These are phyloP conservation scores for Spialia ferax DNA, from an alignment of 2,888 invertebrate species.

Conservation along the genomic window DNA sequence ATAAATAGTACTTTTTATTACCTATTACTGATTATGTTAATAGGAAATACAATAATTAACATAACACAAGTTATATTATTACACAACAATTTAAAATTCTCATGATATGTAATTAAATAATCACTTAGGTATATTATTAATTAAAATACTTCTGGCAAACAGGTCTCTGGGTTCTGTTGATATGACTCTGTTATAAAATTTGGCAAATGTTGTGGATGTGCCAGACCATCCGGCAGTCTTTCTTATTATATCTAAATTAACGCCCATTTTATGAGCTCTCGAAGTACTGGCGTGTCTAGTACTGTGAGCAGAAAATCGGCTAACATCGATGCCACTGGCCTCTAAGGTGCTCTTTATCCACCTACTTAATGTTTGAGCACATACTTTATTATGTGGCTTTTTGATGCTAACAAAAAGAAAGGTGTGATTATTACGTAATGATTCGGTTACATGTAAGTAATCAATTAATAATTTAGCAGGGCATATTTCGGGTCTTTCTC, in stretches of 20 bases:
- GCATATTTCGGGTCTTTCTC: constrained; percentile 34
- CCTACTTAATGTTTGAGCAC: constrained; percentile 41
- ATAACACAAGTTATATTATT: background rate
- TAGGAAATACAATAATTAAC: background rate
- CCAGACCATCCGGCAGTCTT: constrained; percentile 32
- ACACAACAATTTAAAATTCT: background rate
- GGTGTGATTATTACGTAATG: constrained; percentile 22
- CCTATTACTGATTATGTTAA: background rate
- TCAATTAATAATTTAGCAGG: constrained; percentile 34
- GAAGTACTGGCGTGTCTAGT: constrained; percentile 46
- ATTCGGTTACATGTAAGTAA: constrained; percentile 28
- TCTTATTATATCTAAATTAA: constrained; percentile 37
- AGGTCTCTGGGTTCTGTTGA: background rate
- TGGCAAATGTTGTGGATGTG: constrained; percentile 6
- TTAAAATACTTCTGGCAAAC: constrained; percentile 10
- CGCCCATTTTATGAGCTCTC: constrained; percentile 31
- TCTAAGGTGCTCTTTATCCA: constrained; percentile 43
- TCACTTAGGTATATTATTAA: background rate
- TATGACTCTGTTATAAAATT: constrained; percentile 3
- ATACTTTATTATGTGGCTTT: constrained; percentile 41
- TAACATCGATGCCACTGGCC: constrained; percentile 42
- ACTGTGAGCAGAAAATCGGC: constrained; percentile 40
- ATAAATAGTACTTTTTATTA: background rate
- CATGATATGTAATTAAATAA: background rate
- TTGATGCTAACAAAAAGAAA: constrained; percentile 39